phyloP scores from a whole-genome alignment of 2,888 invertebrate species.

The Lycia hirtaria region DNA sequence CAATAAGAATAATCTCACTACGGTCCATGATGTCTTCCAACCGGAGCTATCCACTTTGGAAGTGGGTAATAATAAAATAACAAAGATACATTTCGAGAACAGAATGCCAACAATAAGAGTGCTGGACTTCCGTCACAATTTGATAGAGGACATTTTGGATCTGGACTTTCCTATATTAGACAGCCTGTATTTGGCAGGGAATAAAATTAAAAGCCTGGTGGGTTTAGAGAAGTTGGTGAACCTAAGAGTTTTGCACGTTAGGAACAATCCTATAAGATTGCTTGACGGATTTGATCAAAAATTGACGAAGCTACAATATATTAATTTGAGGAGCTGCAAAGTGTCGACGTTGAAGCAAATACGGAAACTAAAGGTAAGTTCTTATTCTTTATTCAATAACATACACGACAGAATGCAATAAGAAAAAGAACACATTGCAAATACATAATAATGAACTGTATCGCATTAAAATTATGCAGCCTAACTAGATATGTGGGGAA shows the following conservation, averaged over 20 bases:
- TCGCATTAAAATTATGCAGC: too few species aligned
- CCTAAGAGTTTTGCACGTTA: conserved; percentile 89
- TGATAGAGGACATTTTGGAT: conserved; percentile 71
- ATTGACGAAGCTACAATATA: conserved; percentile 76
- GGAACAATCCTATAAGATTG: conserved; percentile 87
- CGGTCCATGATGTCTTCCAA: conserved; percentile 82
- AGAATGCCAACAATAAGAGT: conserved; percentile 74
- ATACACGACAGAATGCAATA: too few species aligned
- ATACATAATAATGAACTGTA: too few species aligned
- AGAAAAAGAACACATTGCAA: too few species aligned
- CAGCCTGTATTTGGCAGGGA: conserved; percentile 91
- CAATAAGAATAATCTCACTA: conserved; percentile 80
- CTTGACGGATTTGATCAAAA: conserved; percentile 79
- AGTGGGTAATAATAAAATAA: conserved; percentile 79
- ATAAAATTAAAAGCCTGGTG: conserved; percentile 87
- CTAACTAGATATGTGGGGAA: too few species aligned
- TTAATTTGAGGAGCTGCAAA: conserved; percentile 85
- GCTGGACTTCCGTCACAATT: conserved; percentile 84
- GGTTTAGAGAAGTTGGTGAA: conserved; percentile 86
- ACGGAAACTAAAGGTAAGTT: conserved; percentile 76
- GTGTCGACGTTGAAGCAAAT: conserved; percentile 81
- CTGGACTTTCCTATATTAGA: conserved; percentile 84
- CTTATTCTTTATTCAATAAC: too few species aligned
- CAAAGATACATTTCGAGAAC: conserved; percentile 56
- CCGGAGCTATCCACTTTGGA: conserved; percentile 84